A percentile compares a stretch with the other conserved stretches of the same genome.
phyloP scores from a whole-genome alignment of 1,140 invertebrate genomes.

The Drosophila persimilis region DNA sequence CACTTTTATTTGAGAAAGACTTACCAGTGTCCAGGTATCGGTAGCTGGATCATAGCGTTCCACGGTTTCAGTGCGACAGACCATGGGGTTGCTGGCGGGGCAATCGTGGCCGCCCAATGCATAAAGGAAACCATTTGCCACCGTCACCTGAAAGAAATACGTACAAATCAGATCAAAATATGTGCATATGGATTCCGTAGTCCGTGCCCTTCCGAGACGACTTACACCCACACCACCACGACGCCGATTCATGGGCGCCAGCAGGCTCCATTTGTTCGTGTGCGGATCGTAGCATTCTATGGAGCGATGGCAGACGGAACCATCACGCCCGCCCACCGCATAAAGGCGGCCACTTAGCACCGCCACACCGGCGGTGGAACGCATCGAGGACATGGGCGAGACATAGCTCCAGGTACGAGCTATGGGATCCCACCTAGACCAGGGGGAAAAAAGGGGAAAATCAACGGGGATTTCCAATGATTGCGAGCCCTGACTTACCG shows the following conservation, averaged over 20 bases:
- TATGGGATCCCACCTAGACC: constrained; percentile 91
- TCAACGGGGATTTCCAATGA: background rate
- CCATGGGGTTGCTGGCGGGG: constrained; percentile 91
- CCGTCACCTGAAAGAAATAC: constrained; percentile 85
- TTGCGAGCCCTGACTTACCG: constrained; percentile 83
- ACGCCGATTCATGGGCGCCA: constrained; percentile 94
- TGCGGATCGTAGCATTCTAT: constrained; percentile 97
- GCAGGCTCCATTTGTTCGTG: constrained; percentile 93
- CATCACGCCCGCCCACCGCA: constrained; percentile 96
- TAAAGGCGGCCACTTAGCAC: constrained; percentile 94
- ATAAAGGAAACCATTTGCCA: constrained; percentile 92
- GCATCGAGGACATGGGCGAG: constrained; percentile 92
- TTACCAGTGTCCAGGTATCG: constrained; percentile 94
- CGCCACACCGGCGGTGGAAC: constrained; percentile 95
- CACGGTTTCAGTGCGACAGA: constrained; percentile 93
- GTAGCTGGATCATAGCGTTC: constrained; percentile 93
- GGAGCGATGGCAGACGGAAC: constrained; percentile 93
- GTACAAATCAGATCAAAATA: background rate
- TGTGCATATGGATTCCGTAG: background rate
- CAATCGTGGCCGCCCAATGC: constrained; percentile 95
- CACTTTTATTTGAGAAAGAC: background rate
- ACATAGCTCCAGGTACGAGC: constrained; percentile 94
- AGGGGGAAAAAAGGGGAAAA: background rate
- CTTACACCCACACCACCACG: constrained; percentile 93
- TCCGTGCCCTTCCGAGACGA: background rate